Percentiles rank a stretch among this genome's conserved stretches.
Conservation (phyloP, 2,113 vertebrate species). For the Pseudolaguvia tuberculata region DNA sequence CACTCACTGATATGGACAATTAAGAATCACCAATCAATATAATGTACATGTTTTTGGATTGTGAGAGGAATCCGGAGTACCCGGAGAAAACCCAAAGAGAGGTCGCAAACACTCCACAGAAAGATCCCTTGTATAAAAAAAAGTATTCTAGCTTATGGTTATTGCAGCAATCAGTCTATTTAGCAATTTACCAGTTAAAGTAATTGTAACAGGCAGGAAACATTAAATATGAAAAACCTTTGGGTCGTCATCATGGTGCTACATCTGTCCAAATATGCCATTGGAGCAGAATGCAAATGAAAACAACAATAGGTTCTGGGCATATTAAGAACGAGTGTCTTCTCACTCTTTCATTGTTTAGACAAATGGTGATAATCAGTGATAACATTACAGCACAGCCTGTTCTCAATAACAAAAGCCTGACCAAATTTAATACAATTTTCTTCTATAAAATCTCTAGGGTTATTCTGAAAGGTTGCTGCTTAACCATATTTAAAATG, state of each 20-base stretch:
- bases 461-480: slow-evolving; percentile 44
- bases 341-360: slow-evolving; percentile 21
- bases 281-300: slow-evolving; percentile 18
- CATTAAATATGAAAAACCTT: slow-evolving; percentile 29
- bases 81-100: too few species aligned
- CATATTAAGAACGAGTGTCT: slow-evolving; percentile 22
- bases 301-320: slow-evolving; percentile 19
- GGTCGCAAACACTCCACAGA: too few species aligned
- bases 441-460: slow-evolving; percentile 29
- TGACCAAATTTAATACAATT: slow-evolving; percentile 45
- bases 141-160: slow-evolving; percentile 24
- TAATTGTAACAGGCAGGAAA: slow-evolving; percentile 17
- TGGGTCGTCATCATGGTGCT: slow-evolving; percentile 6
- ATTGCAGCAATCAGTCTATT: slow-evolving; percentile 10
- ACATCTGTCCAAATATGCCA: slow-evolving; percentile 22
- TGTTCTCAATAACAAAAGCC: slow-evolving; percentile 38
- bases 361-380: slow-evolving; percentile 43
- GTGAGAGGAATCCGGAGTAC: too few species aligned
- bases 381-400: slow-evolving; percentile 39
- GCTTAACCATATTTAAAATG: slow-evolving; percentile 47
- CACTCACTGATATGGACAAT: too few species aligned
- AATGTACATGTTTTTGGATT: too few species aligned
- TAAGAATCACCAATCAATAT: too few species aligned
- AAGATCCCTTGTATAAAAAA: slow-evolving; percentile 26
- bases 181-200: slow-evolving; percentile 29